phyloP scores from a whole-genome alignment of 2,797 vertebrate genomes.

The Carapus acus region DNA sequence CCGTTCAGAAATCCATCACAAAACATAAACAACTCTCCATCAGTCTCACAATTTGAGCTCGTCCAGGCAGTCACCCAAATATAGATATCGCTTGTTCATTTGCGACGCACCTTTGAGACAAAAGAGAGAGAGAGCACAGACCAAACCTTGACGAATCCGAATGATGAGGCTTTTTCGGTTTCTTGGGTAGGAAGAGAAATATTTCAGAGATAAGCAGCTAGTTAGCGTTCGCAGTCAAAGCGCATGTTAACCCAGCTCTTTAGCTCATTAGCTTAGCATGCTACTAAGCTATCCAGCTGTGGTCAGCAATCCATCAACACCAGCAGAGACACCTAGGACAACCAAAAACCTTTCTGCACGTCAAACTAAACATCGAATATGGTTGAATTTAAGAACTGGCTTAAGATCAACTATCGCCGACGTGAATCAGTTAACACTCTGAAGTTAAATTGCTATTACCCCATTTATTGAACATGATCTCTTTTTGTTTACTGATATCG shows the following conservation, averaged over 20 bases:
- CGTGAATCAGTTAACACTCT: slow-evolving; percentile 1
- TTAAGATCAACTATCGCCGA: neutral
- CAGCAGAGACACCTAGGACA: slow-evolving; percentile 4
- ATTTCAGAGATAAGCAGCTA: no score
- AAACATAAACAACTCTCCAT: no score
- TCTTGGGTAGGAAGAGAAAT: no score
- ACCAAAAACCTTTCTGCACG: neutral
- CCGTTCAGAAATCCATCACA: no score
- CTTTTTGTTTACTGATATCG: slow-evolving; percentile 6
- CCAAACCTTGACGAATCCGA: no score
- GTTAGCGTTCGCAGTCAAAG: no score
- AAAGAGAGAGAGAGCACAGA: no score
- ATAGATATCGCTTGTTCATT: no score
- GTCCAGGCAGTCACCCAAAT: no score
- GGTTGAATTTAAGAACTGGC: neutral
- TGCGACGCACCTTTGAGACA: no score
- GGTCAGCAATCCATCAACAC: slow-evolving; percentile 34
- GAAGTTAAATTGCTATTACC: neutral
- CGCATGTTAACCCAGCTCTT: neutral
- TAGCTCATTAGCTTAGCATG: slow-evolving; percentile 21
- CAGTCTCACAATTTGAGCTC: no score
- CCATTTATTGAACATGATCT: neutral
- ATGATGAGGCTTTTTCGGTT: no score
- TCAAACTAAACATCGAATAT: neutral
- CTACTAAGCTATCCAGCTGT: slow-evolving; percentile 41